Evolutionary conservation across 2,113 vertebrate genomes (phyloP).

Genomic region (Cebidichthys violaceus): DNA sequence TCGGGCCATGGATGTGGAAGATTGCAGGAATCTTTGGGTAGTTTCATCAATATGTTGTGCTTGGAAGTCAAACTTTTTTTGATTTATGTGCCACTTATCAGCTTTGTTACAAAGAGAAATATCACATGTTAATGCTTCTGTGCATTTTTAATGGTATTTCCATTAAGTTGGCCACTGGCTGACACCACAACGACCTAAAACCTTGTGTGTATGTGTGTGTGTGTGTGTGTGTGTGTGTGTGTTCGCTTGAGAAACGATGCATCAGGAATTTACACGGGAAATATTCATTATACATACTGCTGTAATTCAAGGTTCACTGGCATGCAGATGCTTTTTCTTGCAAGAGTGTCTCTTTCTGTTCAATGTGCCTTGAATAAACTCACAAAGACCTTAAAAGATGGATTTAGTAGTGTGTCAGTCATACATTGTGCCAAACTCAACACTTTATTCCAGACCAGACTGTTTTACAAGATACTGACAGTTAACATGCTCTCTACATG

Average conservation of each 20-base stretch:
- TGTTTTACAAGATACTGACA: no score
- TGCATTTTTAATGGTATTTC: conserved; percentile 79
- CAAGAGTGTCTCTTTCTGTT: background rate
- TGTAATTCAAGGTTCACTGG: conserved; percentile 7
- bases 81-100: no score
- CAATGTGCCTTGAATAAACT: background rate
- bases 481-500: no score
- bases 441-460: no score
- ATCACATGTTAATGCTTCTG: conserved; percentile 68
- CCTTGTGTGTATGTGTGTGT: background rate
- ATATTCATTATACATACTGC: conserved; percentile 4
- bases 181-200: conserved; percentile 6
- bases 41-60: no score
- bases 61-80: no score
- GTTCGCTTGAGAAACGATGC: background rate
- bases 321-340: background rate
- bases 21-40: no score
- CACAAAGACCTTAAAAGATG: no score
- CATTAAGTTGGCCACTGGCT: conserved; percentile 64
- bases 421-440: no score
- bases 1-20: no score
- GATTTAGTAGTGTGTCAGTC: no score
- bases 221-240: conserved; percentile 3
- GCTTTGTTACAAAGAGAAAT: conserved; percentile 37
- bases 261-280: conserved; percentile 4